Evolutionary conservation across 1,140 invertebrate species (phyloP).

Genomic region (Reticulitermes speratus): DNA sequence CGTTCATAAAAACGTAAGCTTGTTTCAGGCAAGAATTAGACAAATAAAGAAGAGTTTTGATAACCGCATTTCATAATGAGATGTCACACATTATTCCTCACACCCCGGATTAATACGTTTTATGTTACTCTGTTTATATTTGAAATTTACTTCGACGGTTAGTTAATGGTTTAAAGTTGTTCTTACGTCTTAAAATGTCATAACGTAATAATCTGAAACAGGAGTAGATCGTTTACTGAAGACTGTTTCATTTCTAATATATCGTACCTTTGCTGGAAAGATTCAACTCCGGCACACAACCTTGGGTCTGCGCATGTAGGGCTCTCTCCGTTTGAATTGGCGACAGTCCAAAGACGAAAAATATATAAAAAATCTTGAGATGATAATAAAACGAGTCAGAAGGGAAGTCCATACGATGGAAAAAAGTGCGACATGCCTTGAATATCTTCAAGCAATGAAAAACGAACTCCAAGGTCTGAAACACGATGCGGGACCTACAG

Average conservation of each 20-base stretch:
- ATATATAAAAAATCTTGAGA: neutral
- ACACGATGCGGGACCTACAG: neutral
- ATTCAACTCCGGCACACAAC: neutral
- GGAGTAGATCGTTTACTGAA: neutral
- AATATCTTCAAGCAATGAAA: conserved; percentile 7
- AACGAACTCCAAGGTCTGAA: neutral
- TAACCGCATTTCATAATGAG: too few species aligned
- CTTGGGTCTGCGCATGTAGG: neutral
- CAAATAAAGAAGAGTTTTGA: too few species aligned
- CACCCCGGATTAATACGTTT: neutral
- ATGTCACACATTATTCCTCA: too few species aligned
- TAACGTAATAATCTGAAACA: neutral
- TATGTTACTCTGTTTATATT: neutral
- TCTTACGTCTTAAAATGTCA: neutral
- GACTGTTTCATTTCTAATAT: neutral
- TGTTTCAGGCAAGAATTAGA: too few species aligned
- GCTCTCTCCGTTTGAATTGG: neutral
- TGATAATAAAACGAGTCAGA: conserved; percentile 13
- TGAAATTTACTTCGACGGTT: neutral
- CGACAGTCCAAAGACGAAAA: neutral
- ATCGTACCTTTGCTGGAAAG: neutral
- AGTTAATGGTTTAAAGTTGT: neutral
- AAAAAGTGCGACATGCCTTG: neutral
- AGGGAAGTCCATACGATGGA: neutral
- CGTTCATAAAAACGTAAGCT: too few species aligned